phyloP scores from a whole-genome alignment of 2,797 vertebrate species.

The Sciurus vulgaris region DNA sequence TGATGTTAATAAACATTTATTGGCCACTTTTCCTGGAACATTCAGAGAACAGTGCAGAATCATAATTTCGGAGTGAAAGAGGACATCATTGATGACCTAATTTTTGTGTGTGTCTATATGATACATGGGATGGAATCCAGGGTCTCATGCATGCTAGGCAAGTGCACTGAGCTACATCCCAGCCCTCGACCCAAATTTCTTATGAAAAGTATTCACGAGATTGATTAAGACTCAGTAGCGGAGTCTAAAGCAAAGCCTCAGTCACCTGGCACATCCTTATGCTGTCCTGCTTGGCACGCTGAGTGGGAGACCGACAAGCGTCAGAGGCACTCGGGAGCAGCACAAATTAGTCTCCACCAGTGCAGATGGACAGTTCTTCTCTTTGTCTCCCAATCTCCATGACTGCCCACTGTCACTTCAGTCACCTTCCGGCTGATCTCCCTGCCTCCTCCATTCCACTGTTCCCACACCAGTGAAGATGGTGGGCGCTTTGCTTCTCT shows the following conservation, averaged over 20 bases:
- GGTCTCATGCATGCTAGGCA: neutral
- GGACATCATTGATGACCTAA: neutral
- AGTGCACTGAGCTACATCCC: neutral
- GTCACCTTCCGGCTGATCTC: neutral
- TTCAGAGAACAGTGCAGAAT: slow-evolving; percentile 23
- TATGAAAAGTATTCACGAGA: neutral
- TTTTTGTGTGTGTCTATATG: neutral
- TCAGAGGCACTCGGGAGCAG: neutral
- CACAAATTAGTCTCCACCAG: neutral
- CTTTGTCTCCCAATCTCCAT: neutral
- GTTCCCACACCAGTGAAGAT: neutral
- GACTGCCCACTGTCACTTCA: neutral
- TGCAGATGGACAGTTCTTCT: neutral
- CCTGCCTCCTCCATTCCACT: neutral
- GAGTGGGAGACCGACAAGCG: neutral
- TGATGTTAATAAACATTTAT: neutral
- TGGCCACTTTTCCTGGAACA: neutral
- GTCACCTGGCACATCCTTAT: neutral
- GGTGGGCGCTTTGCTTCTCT: neutral
- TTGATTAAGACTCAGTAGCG: neutral
- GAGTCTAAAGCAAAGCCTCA: neutral
- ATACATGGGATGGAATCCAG: neutral
- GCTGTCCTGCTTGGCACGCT: neutral
- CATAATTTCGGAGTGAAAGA: neutral
- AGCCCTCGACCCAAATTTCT: neutral